Percentiles rank a stretch among this genome's conserved stretches.
Evolutionary conservation across 2,888 invertebrate species (phyloP).

Genomic region (Cataglyphis livida): DNA sequence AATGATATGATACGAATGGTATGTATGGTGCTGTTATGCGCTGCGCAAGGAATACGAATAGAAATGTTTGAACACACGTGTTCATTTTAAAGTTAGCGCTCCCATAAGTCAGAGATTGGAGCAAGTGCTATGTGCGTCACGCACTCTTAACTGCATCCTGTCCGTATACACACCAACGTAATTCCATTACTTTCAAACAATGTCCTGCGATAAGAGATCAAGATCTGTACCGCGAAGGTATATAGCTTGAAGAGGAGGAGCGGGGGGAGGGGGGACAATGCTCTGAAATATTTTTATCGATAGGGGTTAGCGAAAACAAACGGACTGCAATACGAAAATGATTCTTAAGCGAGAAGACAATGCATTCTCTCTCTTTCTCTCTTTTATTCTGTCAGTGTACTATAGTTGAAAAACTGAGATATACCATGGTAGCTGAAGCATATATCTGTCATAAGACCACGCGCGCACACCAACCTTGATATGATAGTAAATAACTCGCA

Average conservation of each 20-base stretch:
- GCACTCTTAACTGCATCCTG: constrained; percentile 57
- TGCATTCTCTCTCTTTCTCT: not conserved
- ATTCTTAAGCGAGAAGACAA: constrained; percentile 34
- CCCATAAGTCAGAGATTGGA: constrained; percentile 49
- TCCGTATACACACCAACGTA: constrained; percentile 18
- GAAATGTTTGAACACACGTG: constrained; percentile 35
- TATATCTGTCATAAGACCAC: constrained; percentile 5
- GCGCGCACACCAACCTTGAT: constrained; percentile 70
- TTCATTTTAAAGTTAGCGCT: constrained; percentile 44
- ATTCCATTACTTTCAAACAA: constrained; percentile 50
- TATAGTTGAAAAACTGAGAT: not conserved
- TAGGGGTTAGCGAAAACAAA: constrained; percentile 11
- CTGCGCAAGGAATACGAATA: constrained; percentile 11
- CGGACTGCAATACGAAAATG: not conserved
- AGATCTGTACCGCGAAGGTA: constrained; percentile 28
- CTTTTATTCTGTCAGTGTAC: not conserved
- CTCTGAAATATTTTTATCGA: not conserved
- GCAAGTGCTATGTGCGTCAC: constrained; percentile 53
- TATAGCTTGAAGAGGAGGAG: not conserved
- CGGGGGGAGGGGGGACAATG: not conserved
- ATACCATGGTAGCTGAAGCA: too few species aligned
- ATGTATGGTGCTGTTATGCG: constrained; percentile 24
- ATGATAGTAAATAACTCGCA: constrained; percentile 70
- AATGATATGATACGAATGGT: constrained; percentile 37
- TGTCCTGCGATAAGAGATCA: constrained; percentile 48